Evolutionary conservation across 2,888 invertebrate species (phyloP).

Genomic region (Chymomyza fuscimana): DNA sequence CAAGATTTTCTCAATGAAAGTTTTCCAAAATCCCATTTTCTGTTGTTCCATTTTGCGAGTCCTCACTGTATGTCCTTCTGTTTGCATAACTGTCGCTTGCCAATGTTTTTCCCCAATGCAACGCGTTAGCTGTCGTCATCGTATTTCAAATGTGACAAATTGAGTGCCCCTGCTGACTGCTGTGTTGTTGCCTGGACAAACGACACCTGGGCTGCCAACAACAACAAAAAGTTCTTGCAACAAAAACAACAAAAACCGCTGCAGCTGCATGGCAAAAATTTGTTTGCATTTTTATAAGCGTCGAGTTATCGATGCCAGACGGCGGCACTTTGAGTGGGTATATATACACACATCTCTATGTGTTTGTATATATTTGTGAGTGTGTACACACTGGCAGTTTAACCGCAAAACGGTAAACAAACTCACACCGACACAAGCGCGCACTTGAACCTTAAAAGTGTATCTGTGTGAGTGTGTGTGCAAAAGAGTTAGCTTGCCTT

Average conservation of each 20-base stretch:
- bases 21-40: no score
- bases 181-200: conserved; percentile 30
- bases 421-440: conserved; percentile 19
- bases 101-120: conserved; percentile 19
- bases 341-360: neutral
- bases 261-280: conserved; percentile 41
- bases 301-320: conserved; percentile 63
- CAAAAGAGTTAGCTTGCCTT: conserved; percentile 4
- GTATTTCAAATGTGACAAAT: conserved; percentile 73
- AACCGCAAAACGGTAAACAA: conserved; percentile 61
- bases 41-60: neutral
- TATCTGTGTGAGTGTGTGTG: conserved; percentile 14
- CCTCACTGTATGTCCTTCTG: conserved; percentile 5
- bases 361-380: neutral
- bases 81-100: conserved; percentile 18
- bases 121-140: conserved; percentile 36
- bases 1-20: no score
- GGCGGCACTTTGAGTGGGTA: conserved; percentile 3
- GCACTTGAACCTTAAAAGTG: conserved; percentile 21
- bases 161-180: conserved; percentile 52
- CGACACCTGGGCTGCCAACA: conserved; percentile 32
- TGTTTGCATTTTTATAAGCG: conserved; percentile 69
- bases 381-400: conserved; percentile 16
- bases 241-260: neutral
- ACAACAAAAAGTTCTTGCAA: neutral